Base-by-base conservation (phyloP, 2,113 vertebrate genomes). In the Saccopteryx leptura region DNA sequence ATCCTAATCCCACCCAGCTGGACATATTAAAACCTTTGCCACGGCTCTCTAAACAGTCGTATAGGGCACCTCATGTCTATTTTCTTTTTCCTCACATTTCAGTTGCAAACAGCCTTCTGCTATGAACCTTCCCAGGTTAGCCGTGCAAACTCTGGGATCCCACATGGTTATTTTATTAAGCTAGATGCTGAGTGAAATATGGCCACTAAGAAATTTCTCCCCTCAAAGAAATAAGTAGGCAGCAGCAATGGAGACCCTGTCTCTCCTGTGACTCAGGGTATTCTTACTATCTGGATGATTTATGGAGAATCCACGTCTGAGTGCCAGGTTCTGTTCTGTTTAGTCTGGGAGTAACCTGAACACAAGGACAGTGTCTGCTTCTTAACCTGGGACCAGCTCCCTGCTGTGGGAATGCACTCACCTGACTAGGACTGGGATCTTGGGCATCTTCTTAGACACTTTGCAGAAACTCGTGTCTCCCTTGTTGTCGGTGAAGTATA, bases 401-500 rank as follows among this genome's bases (percentile, higher is more conserved):
- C 28, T 52, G 17, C 14, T 5, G 33, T 48, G 7, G 65, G 31
- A 86, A 81, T 26, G n/a, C 97, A 99, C 99, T 99, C 94, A 99
- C 99, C 93, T 97, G 9, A 99, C 96, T 91, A 98, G 90, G 88
- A 99, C 98, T 31, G 99, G 99, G 69, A 98, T 99, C 12, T 98
- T 98, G 33, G 99, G 98, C 96, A 99, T 99, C 88, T 99, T 97
- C 91, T 97, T 98, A 23, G 98, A 98, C 0, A 99, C 98, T 60
- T 98, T 98, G 80, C 99, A 98, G 66, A 97, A 19, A 9, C 99
- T 99, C 4, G 66, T 94, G 46, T 98, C 97, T 11, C 97, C 99
- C 0, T 58, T 0, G 0, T 98, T 98, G 46, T 98, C 98, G 0
- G 99, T 99, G 97, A 99, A 99, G 96, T 99, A 99, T 65, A 99